phyloP scores from a whole-genome alignment of 2,113 vertebrate genomes.

The Cercocebus atys region DNA sequence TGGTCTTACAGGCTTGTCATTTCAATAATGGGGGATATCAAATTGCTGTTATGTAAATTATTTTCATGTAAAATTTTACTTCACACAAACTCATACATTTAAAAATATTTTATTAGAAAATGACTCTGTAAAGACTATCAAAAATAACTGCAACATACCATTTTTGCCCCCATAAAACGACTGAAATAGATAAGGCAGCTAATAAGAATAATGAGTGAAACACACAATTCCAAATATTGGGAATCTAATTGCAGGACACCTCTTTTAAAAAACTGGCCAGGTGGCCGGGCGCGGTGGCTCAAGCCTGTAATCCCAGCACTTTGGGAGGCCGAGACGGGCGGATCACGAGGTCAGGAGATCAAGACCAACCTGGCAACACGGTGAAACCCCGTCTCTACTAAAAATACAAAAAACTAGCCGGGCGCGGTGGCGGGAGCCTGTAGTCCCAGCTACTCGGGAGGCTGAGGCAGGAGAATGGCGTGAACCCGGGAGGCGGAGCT shows the following conservation, averaged over 20 bases:
- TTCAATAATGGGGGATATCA: not conserved
- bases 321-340: too few relatives aligned
- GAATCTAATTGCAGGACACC: not conserved
- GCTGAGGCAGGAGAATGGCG: too few relatives aligned
- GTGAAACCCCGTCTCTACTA: too few relatives aligned
- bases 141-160: not conserved
- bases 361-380: too few relatives aligned
- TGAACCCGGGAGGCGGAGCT: too few relatives aligned
- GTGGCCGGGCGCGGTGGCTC: too few relatives aligned
- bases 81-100: not conserved
- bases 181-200: not conserved
- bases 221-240: not conserved
- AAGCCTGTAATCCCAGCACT: too few relatives aligned
- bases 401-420: too few relatives aligned
- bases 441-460: too few relatives aligned
- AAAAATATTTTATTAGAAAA: not conserved
- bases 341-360: too few relatives aligned
- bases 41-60: not conserved
- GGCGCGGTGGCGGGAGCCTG: too few relatives aligned
- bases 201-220: not conserved
- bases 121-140: not conserved
- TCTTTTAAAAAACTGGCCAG: not conserved
- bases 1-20: not conserved
- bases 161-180: not conserved
- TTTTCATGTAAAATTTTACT: not conserved